A percentile compares a stretch with the other conserved stretches of the same genome.
Conservation (phyloP, 2,888 invertebrate genomes). For the Ametastegia equiseti region DNA sequence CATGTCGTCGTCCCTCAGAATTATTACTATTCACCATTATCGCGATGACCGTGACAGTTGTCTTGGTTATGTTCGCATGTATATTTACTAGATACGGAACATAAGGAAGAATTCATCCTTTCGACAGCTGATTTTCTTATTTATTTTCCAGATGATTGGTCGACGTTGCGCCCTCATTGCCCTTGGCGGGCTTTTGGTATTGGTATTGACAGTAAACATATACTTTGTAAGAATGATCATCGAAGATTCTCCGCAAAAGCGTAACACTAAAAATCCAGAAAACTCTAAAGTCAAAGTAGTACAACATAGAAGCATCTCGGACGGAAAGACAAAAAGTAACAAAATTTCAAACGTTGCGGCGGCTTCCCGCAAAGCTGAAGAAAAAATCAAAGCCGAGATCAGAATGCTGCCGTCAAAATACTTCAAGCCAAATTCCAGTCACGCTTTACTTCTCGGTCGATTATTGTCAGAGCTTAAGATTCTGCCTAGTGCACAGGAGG, state of each 20-base stretch:
- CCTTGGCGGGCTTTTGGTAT: constrained; percentile 70
- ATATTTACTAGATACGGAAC: not conserved
- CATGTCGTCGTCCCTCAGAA: constrained; percentile 40
- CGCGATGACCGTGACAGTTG: not conserved
- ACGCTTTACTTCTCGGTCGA: constrained; percentile 63
- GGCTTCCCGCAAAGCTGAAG: constrained; percentile 59
- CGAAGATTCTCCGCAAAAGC: constrained; percentile 67
- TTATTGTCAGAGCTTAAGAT: constrained; percentile 63
- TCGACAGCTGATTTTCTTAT: not conserved
- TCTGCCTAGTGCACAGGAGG: constrained; percentile 63
- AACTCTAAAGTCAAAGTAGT: not conserved
- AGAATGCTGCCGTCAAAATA: constrained; percentile 66
- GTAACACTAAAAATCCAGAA: constrained; percentile 38
- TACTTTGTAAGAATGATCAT: constrained; percentile 74
- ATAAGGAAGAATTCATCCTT: not conserved
- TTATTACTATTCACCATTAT: not conserved
- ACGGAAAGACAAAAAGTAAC: not conserved
- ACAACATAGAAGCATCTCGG: not conserved
- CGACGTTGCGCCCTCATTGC: constrained; percentile 70
- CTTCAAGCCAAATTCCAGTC: constrained; percentile 67
- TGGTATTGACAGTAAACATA: constrained; percentile 71
- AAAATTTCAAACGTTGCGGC: constrained; percentile 27
- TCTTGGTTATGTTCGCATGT: not conserved
- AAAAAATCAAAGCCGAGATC: constrained; percentile 65
- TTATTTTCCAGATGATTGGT: constrained; percentile 70